Conservation (phyloP, 2,113 vertebrate species). For the Meriones unguiculatus region DNA sequence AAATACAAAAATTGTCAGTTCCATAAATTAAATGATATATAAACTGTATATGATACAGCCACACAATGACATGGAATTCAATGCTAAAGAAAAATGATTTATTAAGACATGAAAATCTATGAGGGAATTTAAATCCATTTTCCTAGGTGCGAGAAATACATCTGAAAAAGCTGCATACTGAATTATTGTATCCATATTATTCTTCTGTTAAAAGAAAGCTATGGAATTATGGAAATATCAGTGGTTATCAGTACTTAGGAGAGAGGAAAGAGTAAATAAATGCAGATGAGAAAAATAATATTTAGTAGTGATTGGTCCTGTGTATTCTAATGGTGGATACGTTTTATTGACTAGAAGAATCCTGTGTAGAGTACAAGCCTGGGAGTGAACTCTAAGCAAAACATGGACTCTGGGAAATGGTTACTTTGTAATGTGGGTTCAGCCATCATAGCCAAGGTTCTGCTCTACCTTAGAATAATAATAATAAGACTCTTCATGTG, state of each 20-base stretch:
- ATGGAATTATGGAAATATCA: not conserved
- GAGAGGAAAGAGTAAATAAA: not conserved
- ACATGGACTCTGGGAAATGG: not conserved
- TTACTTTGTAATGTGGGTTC: not conserved
- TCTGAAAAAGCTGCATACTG: not conserved
- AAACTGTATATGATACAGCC: not conserved
- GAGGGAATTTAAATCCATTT: not conserved
- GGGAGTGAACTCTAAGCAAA: not conserved
- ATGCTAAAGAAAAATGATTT: slow-evolving; percentile 1
- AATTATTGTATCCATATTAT: not conserved
- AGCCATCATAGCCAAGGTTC: not conserved
- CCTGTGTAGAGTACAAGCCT: not conserved
- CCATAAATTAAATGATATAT: not conserved
- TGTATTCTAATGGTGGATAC: not conserved
- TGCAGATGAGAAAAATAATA: not conserved
- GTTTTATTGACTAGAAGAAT: not conserved
- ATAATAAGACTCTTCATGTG: fast-evolving
- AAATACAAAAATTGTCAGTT: not conserved
- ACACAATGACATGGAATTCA: not conserved
- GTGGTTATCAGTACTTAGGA: not conserved
- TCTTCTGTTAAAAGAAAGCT: not conserved
- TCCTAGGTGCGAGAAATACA: not conserved
- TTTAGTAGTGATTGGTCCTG: not conserved
- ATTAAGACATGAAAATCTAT: not conserved
- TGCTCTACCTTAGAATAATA: not conserved